Evolutionary conservation across 2,797 vertebrate species (phyloP), one percentile per base, ranked within the genome.

Genomic region (Aldrovandia affinis): DNA sequence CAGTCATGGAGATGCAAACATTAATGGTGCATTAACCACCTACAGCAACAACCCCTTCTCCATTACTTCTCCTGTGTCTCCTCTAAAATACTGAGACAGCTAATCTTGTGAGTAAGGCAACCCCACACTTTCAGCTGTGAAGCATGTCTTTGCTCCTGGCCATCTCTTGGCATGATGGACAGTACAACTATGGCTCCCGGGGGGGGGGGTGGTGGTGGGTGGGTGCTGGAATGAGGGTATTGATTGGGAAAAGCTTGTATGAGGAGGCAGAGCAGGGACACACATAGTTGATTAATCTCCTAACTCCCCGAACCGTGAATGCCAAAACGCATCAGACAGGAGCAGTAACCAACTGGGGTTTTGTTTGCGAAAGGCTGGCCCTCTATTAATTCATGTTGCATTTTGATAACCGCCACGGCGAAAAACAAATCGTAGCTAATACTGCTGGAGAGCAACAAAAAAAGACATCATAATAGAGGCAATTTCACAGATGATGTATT

Each of bases 171-270:
- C 18, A 39, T 70, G 63, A 30, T 30, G 30, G 28, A 68, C 3
- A 36, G 28, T 14, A 68, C 20, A 33, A 22, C 15, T 36, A 70
- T 30, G 14, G 18, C 7, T 61, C 25, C 28, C 4, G 33, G 68
- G 33, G 33, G 33, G 0, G 68, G 33, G 55, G 47, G 47, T 8
- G 63, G 63, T 10, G 9, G 12, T 14, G 68, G 14, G 15, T 36
- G 68, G 63, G 63, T 70, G 68, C 68, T 39, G 68, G 39, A 70
- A 70, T 70, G 68, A 39, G 5, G 30, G 33, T 70, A 70, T 70
- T 39, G 68, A 70, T 70, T 70, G 33, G 68, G 68, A 39, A 70
- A 70, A 36, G 68, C 68, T 28, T 39, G 36, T 33, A 36, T 70
- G 68, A 18, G 68, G 33, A 14, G 18, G 55, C 63, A 36, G 68